Evolutionary conservation across 2,113 vertebrate genomes (phyloP).

Genomic region (Notiomystis cincta): DNA sequence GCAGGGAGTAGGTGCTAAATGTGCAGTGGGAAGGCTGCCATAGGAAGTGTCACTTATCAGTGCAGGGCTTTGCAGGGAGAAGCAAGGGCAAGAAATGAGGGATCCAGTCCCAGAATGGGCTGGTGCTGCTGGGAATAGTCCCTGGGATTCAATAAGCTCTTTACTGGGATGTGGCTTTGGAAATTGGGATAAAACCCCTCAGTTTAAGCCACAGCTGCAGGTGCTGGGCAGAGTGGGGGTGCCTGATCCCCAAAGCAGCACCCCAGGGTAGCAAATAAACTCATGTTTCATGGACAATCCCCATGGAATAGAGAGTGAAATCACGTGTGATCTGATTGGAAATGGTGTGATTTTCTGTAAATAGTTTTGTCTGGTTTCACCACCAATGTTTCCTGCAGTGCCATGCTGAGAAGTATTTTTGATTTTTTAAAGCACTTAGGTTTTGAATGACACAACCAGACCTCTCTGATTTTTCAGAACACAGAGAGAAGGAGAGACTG

Average conservation of each 20-base stretch:
- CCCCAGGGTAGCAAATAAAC: rapidly evolving
- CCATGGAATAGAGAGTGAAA: rapidly evolving
- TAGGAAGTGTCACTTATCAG: conserved; percentile 34
- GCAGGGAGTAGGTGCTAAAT: conserved; percentile 16
- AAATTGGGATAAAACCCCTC: neutral
- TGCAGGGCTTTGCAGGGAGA: neutral
- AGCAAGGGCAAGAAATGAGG: neutral
- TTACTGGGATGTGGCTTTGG: rapidly evolving
- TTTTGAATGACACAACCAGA: neutral
- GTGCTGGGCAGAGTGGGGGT: neutral
- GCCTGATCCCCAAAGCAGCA: neutral
- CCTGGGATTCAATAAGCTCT: neutral
- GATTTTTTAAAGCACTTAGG: neutral
- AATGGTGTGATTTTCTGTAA: neutral
- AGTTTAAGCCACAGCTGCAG: neutral
- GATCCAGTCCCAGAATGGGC: neutral
- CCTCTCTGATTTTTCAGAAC: neutral
- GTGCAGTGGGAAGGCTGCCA: neutral
- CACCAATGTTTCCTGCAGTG: neutral
- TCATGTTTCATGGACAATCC: rapidly evolving
- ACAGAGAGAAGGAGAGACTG: neutral
- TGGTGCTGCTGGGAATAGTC: neutral
- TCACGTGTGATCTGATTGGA: neutral
- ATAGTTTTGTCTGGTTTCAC: neutral
- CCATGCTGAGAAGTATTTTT: rapidly evolving